These are phyloP conservation scores for Melangyna quadrimaculata DNA, from an alignment of 2,888 invertebrate genomes.

Conservation along the genomic window DNA sequence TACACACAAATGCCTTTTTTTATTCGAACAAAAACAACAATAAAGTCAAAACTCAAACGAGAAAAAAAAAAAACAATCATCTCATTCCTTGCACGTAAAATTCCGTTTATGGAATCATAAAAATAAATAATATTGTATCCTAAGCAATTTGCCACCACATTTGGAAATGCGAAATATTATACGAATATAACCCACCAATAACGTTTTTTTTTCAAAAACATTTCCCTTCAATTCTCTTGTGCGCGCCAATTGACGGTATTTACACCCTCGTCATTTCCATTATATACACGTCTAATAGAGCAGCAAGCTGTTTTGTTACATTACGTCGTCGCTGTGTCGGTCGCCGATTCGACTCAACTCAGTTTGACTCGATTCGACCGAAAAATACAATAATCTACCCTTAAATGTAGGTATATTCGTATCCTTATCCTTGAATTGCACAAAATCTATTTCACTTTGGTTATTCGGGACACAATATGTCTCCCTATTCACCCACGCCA, in stretches of 20 bases:
- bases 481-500: slow-evolving; percentile 41
- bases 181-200: slow-evolving; percentile 65
- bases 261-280: slow-evolving; percentile 68
- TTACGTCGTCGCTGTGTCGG: background rate
- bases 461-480: slow-evolving; percentile 53
- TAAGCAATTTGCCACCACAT: slow-evolving; percentile 69
- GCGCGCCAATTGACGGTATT: slow-evolving; percentile 63
- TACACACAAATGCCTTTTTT: background rate
- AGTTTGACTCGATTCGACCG: background rate
- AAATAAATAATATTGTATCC: slow-evolving; percentile 73
- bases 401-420: slow-evolving; percentile 5
- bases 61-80: background rate
- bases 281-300: slow-evolving; percentile 71
- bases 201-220: slow-evolving; percentile 29
- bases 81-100: slow-evolving; percentile 53
- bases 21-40: background rate
- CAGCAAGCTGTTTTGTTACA: slow-evolving; percentile 52
- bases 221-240: slow-evolving; percentile 1
- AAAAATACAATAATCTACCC: slow-evolving; percentile 60
- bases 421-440: slow-evolving; percentile 36
- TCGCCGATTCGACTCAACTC: slow-evolving; percentile 19
- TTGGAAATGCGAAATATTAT: slow-evolving; percentile 56
- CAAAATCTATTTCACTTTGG: slow-evolving; percentile 55
- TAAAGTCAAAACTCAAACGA: background rate
- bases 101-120: slow-evolving; percentile 74